Conservation (phyloP, 2,888 invertebrate genomes). For the Oeneis ivallda region DNA sequence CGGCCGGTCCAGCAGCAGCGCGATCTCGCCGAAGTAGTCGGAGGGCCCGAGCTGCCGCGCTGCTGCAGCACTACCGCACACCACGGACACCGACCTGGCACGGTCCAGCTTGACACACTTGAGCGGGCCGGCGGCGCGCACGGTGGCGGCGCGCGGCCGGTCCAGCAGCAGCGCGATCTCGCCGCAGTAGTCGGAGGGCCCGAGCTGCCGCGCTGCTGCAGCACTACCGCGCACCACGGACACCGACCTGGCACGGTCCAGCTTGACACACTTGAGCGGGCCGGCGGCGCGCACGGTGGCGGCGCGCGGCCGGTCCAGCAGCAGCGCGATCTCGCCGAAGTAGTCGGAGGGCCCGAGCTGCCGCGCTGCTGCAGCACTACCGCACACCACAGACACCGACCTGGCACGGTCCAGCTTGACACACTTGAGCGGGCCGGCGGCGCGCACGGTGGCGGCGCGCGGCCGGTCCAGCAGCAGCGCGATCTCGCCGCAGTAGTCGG, state of each 20-base stretch:
- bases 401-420: no score
- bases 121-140: conserved; percentile 94
- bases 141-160: conserved; percentile 98
- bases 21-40: no score
- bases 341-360: conserved; percentile 98
- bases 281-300: conserved; percentile 98
- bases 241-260: conserved; percentile 98
- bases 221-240: conserved; percentile 80
- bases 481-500: no score
- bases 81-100: no score
- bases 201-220: conserved; percentile 89
- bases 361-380: conserved; percentile 80
- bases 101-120: conserved; percentile 99
- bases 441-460: no score
- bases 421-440: no score
- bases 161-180: conserved; percentile 99
- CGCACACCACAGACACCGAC: no score
- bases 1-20: no score
- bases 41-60: no score
- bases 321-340: conserved; percentile 99
- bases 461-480: no score
- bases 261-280: conserved; percentile 98
- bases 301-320: conserved; percentile 98
- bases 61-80: no score
- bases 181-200: conserved; percentile 99